A percentile compares a stretch with the other conserved stretches of the same genome.
These are phyloP conservation scores for Falco cherrug DNA, from an alignment of 2,797 vertebrate genomes.

Conservation along the genomic window DNA sequence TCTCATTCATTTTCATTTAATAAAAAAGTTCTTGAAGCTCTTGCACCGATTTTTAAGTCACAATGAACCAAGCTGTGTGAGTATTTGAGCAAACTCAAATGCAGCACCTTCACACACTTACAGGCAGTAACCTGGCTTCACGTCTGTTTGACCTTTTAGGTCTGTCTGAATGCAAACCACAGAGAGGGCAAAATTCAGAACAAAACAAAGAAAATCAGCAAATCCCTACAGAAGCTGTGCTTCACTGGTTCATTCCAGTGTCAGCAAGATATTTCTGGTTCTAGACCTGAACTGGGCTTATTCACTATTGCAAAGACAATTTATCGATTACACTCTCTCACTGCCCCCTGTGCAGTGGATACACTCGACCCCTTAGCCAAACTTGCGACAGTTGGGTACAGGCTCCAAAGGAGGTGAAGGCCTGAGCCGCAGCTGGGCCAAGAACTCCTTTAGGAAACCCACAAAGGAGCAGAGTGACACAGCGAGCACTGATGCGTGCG, in stretches of 20 bases:
- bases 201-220: not conserved
- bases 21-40: not conserved
- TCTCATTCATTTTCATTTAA: not conserved
- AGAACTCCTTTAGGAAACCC: too few relatives aligned
- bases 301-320: not conserved
- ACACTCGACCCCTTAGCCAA: too few relatives aligned
- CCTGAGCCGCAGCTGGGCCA: too few relatives aligned
- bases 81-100: not conserved
- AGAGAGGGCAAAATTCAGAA: not conserved
- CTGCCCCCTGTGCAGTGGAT: not conserved
- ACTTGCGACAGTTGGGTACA: too few relatives aligned
- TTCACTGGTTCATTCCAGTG: not conserved
- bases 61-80: not conserved
- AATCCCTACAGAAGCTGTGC: not conserved
- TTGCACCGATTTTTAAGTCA: not conserved
- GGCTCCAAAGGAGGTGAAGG: too few relatives aligned
- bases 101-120: not conserved
- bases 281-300: not conserved
- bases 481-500: too few relatives aligned
- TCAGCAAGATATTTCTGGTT: not conserved
- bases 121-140: not conserved
- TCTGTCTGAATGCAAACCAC: not conserved
- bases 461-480: too few relatives aligned
- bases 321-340: not conserved
- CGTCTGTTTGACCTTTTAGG: not conserved